Evolutionary conservation across 2,888 invertebrate species (phyloP).

Genomic region (Thera obeliscata): DNA sequence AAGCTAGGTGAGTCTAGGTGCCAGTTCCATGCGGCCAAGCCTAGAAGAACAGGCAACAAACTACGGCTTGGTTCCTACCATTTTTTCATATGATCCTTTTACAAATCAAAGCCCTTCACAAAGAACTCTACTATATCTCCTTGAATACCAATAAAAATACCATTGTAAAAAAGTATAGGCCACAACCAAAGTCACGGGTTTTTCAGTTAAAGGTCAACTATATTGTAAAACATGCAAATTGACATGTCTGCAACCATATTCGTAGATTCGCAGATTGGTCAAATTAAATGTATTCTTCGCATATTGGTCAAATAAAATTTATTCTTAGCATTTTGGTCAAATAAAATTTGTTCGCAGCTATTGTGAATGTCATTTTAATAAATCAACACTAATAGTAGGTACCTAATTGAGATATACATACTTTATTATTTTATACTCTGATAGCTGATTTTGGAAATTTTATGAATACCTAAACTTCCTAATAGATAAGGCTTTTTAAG

Average conservation of each 20-base stretch:
- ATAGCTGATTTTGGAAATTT: slow-evolving; percentile 3
- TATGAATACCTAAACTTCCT: slow-evolving; percentile 4
- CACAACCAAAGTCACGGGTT: background rate
- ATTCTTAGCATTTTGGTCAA: slow-evolving; percentile 39
- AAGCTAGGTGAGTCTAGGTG: no score
- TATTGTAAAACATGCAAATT: slow-evolving; percentile 48
- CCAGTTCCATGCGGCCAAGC: no score
- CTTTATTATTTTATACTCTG: background rate
- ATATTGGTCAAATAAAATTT: slow-evolving; percentile 40
- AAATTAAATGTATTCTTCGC: slow-evolving; percentile 37
- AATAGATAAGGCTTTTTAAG: no score
- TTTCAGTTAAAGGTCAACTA: slow-evolving; percentile 19
- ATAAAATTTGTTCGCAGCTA: slow-evolving; percentile 30
- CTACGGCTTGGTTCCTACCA: no score
- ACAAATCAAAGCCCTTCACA: no score
- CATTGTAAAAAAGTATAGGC: no score
- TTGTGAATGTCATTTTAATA: slow-evolving; percentile 34
- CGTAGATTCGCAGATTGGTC: slow-evolving; percentile 37
- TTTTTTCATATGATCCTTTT: no score
- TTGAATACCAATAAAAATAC: no score
- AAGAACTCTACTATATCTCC: no score
- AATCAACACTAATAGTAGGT: slow-evolving; percentile 24
- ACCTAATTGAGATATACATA: slow-evolving; percentile 11
- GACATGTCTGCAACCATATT: slow-evolving; percentile 42
- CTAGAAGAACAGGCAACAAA: no score